Evolutionary conservation across 2,797 vertebrate genomes (phyloP).

Genomic region (Discoglossus pictus): DNA sequence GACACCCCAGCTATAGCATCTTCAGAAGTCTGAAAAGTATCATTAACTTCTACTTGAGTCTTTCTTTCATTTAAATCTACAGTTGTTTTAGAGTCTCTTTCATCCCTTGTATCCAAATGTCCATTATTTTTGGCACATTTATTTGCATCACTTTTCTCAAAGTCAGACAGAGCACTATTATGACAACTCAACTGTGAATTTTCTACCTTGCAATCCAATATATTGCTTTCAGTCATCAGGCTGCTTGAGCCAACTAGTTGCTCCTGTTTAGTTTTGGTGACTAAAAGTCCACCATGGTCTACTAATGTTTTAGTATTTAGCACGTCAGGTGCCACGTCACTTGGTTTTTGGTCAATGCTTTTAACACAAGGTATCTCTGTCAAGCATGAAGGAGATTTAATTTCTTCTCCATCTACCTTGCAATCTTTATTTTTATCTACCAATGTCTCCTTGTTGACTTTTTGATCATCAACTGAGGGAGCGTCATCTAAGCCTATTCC

Average conservation of each 20-base stretch:
- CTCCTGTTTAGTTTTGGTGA: not conserved
- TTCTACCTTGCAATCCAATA: not conserved
- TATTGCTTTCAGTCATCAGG: not conserved
- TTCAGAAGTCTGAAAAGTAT: not conserved
- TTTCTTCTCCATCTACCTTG: not conserved
- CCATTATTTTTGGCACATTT: not conserved
- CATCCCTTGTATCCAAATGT: not conserved
- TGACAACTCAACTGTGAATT: not conserved
- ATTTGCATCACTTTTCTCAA: not conserved
- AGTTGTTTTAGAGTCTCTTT: conserved; percentile 2
- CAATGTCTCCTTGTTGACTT: not conserved
- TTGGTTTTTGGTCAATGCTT: not conserved
- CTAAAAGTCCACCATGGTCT: too few species aligned
- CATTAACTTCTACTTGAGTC: not conserved
- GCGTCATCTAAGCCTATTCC: not conserved
- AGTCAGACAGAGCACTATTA: not conserved
- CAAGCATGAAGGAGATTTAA: not conserved
- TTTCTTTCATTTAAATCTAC: not conserved
- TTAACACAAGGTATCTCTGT: not conserved
- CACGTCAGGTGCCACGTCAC: not conserved
- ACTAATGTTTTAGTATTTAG: not conserved
- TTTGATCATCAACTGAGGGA: not conserved
- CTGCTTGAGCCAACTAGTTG: not conserved
- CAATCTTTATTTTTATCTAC: not conserved
- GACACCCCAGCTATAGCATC: not conserved